Percentiles rank a stretch among this genome's conserved stretches.
Evolutionary conservation across 1,140 invertebrate species (phyloP).

Genomic region (Bombus vancouverensis): DNA sequence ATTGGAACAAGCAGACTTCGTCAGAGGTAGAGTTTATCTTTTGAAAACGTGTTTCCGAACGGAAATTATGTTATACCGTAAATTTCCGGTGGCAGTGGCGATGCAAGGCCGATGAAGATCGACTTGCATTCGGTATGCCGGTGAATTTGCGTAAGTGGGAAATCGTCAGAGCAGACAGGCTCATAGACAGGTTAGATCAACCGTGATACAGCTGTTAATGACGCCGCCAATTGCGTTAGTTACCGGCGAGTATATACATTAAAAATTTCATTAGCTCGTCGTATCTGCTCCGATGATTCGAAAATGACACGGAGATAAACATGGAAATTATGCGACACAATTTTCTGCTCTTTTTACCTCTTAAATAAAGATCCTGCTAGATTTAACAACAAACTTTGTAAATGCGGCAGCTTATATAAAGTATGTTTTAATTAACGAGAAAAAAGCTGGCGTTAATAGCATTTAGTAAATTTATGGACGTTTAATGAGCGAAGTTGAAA

Average conservation of each 20-base stretch:
- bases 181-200: neutral
- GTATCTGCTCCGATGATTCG: neutral
- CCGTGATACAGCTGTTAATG: slow-evolving; percentile 8
- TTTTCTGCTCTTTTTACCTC: neutral
- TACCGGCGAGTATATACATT: neutral
- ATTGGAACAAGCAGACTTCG: neutral
- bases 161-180: slow-evolving; percentile 22
- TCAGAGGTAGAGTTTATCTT: slow-evolving; percentile 3
- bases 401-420: too few species aligned
- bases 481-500: neutral
- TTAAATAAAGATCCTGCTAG: neutral
- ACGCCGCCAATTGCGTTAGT: slow-evolving; percentile 10
- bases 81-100: slow-evolving; percentile 53
- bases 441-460: neutral
- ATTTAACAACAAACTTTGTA: neutral
- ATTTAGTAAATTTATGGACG: neutral
- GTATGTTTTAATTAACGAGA: neutral
- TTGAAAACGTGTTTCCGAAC: slow-evolving; percentile 8
- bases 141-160: slow-evolving; percentile 54
- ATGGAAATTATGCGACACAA: too few species aligned
- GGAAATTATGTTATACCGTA: slow-evolving; percentile 61
- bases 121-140: slow-evolving; percentile 7
- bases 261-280: neutral
- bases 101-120: slow-evolving; percentile 26
- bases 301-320: neutral